phyloP scores from a whole-genome alignment of 2,888 invertebrate genomes.

The Melieria picta region DNA sequence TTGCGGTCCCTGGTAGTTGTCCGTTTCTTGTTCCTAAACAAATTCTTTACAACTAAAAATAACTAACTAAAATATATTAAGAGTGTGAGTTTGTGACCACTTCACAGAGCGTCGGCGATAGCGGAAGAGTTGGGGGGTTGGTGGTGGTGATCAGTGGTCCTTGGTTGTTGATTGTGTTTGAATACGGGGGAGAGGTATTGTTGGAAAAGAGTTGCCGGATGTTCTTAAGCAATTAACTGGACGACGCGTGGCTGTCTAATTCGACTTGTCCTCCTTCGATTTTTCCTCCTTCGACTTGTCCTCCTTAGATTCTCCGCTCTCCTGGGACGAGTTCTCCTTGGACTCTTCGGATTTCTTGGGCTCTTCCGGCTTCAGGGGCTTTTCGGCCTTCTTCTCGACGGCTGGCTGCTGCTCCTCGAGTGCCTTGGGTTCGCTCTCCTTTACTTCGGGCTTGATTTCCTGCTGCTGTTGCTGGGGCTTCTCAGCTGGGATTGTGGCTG shows the following conservation, averaged over 20 bases:
- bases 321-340: slow-evolving; percentile 58
- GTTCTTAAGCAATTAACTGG: slow-evolving; percentile 17
- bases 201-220: slow-evolving; percentile 9
- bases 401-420: slow-evolving; percentile 36
- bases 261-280: slow-evolving; percentile 56
- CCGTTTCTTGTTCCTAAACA: slow-evolving; percentile 45
- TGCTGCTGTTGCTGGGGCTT: slow-evolving; percentile 12
- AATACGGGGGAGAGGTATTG: no score
- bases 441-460: slow-evolving; percentile 18
- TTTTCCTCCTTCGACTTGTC: slow-evolving; percentile 53
- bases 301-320: slow-evolving; percentile 59
- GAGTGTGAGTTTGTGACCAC: slow-evolving; percentile 31
- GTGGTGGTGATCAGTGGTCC: no score
- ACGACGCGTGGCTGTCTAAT: slow-evolving; percentile 46
- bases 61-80: slow-evolving; percentile 51
- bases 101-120: neutral
- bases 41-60: slow-evolving; percentile 53
- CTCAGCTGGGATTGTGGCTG: slow-evolving; percentile 54
- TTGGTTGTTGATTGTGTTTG: no score
- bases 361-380: slow-evolving; percentile 7
- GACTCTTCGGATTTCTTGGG: slow-evolving; percentile 50
- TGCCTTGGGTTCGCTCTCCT: slow-evolving; percentile 24
- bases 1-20: slow-evolving; percentile 45
- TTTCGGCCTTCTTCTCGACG: slow-evolving; percentile 24
- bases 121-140: neutral